A percentile compares a stretch with the other conserved stretches of the same genome.
Evolutionary conservation across 2,888 invertebrate genomes (phyloP).

Genomic region (Kryphioiulus occultus): DNA sequence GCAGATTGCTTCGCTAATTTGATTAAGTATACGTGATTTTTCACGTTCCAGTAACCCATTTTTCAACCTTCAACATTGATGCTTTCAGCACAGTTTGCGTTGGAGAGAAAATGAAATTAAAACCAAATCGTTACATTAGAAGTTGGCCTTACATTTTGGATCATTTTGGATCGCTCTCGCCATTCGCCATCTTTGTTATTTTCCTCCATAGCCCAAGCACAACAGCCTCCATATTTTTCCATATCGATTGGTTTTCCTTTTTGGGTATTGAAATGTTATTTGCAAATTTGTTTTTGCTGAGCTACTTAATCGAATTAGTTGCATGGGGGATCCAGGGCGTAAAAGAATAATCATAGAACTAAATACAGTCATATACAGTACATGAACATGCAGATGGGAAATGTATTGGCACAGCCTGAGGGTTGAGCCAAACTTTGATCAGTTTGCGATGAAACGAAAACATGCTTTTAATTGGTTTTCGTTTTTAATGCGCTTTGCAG

Average conservation of each 20-base stretch:
- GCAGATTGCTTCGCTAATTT: neutral
- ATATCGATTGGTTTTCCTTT: neutral
- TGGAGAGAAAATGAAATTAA: neutral
- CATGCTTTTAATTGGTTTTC: neutral
- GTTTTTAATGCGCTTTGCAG: neutral
- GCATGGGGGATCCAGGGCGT: neutral
- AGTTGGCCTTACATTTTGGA: too few species aligned
- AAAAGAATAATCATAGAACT: neutral
- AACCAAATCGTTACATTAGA: neutral
- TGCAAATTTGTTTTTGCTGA: neutral
- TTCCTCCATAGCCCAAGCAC: neutral
- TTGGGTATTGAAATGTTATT: neutral
- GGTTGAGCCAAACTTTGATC: neutral
- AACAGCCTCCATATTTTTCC: neutral
- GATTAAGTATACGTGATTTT: neutral
- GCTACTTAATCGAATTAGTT: neutral
- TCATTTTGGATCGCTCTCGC: neutral
- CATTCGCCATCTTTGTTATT: neutral
- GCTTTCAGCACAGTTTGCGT: neutral
- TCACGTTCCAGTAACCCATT: neutral
- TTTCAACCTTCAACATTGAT: neutral
- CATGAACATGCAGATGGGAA: too few species aligned
- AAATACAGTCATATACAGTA: too few species aligned
- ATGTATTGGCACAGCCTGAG: neutral
- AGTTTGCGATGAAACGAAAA: too few species aligned